Conservation (phyloP, 2,797 vertebrate genomes). For the Epinephelus awoara region DNA sequence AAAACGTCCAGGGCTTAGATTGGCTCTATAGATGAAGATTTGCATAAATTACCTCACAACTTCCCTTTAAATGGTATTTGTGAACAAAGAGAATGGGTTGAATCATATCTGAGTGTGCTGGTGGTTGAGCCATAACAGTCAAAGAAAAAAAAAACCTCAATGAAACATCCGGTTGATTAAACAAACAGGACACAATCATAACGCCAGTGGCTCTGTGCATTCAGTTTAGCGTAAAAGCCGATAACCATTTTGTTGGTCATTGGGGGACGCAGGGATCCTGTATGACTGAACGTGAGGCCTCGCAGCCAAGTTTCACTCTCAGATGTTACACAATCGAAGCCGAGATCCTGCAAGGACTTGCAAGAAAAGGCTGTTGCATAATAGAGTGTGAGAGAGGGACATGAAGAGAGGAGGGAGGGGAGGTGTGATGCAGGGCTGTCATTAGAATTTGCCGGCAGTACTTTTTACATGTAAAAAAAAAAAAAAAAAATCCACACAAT, state of each 20-base stretch:
- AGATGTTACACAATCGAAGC: slow-evolving; percentile 71
- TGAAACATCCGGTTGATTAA: slow-evolving; percentile 8
- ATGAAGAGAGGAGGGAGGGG: background rate
- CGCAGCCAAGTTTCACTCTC: slow-evolving; percentile 50
- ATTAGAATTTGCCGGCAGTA: slow-evolving; percentile 47
- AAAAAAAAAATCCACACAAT: slow-evolving; percentile 1
- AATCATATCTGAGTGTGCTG: slow-evolving; percentile 11
- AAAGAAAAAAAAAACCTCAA: slow-evolving; percentile 3
- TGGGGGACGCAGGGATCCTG: background rate
- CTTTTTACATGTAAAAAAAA: slow-evolving; percentile 1
- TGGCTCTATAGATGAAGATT: too few species aligned
- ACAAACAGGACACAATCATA: slow-evolving; percentile 19
- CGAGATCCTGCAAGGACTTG: slow-evolving; percentile 73
- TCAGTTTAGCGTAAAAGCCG: slow-evolving; percentile 7
- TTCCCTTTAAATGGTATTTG: background rate
- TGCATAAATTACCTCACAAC: background rate
- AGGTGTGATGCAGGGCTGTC: slow-evolving; percentile 31
- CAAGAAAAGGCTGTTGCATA: slow-evolving; percentile 72
- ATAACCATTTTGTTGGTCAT: background rate
- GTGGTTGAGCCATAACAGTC: background rate
- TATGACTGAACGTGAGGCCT: slow-evolving; percentile 39
- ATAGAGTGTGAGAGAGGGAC: slow-evolving; percentile 47
- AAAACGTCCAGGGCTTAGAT: too few species aligned
- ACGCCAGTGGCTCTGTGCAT: background rate
- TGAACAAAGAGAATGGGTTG: background rate